Evolutionary conservation across 2,888 invertebrate genomes (phyloP).

Genomic region (Pyrrhia umbra): DNA sequence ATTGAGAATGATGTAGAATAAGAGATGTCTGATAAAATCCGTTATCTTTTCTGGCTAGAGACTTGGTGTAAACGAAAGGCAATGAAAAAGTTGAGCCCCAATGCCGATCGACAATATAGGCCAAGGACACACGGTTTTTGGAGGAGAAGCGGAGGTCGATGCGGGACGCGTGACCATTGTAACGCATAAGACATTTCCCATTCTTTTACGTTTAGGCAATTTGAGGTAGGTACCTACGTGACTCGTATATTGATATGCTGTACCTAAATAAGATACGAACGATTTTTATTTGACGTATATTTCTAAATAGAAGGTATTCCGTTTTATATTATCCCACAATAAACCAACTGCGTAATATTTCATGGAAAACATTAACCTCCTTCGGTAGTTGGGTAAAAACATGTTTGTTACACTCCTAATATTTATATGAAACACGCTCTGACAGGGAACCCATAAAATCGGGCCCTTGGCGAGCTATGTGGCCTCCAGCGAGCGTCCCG

Average conservation of each 20-base stretch:
- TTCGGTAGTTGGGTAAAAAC: too few relatives aligned
- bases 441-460: conserved; percentile 60
- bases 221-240: background rate
- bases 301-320: conserved; percentile 1
- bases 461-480: conserved; percentile 48
- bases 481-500: conserved; percentile 18
- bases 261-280: background rate
- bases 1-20: conserved; percentile 2
- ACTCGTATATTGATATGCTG: background rate
- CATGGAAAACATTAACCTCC: too few relatives aligned
- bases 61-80: conserved; percentile 28
- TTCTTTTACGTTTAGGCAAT: conserved; percentile 24
- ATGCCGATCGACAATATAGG: conserved; percentile 46
- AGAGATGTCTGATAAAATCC: conserved; percentile 33
- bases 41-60: conserved; percentile 35
- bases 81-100: conserved; percentile 52
- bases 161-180: conserved; percentile 43
- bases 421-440: conserved; percentile 50
- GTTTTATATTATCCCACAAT: conserved; percentile 19
- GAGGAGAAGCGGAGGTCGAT: conserved; percentile 47
- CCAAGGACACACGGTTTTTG: conserved; percentile 51
- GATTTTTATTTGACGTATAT: background rate
- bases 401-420: conserved; percentile 60
- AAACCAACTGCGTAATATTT: conserved; percentile 45
- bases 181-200: conserved; percentile 43